Conservation (phyloP, 2,113 vertebrate genomes). For the Cololabis saira region DNA sequence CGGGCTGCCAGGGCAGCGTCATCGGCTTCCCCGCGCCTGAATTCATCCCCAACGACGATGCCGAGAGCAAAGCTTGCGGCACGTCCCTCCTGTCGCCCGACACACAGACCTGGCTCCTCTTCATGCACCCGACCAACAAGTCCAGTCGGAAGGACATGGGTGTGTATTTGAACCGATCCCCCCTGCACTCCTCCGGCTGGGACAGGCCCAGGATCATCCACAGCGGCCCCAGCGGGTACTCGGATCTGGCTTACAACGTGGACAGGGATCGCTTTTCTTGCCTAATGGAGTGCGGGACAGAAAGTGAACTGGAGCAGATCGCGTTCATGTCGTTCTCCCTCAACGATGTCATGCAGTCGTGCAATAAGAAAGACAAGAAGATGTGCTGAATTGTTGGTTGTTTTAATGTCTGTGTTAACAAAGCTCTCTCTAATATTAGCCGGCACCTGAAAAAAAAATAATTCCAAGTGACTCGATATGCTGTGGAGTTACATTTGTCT, state of each 20-base stretch:
- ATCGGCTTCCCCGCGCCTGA: slow-evolving; percentile 83
- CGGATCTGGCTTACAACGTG: slow-evolving; percentile 86
- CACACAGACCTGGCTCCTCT: slow-evolving; percentile 86
- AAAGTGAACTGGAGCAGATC: slow-evolving; percentile 80
- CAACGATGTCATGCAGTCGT: slow-evolving; percentile 71
- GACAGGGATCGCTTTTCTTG: slow-evolving; percentile 86
- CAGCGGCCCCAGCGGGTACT: slow-evolving; percentile 88
- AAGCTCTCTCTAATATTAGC: slow-evolving; percentile 34
- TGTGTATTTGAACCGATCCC: slow-evolving; percentile 86
- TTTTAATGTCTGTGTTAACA: slow-evolving; percentile 30
- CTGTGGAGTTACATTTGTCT: slow-evolving; percentile 62
- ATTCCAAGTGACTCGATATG: slow-evolving; percentile 40
- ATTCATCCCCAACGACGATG: slow-evolving; percentile 53
- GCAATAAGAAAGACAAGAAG: slow-evolving; percentile 60
- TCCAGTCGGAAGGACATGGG: slow-evolving; percentile 83
- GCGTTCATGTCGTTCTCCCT: slow-evolving; percentile 78
- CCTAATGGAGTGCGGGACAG: slow-evolving; percentile 88
- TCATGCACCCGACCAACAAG: slow-evolving; percentile 87
- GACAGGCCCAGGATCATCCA: slow-evolving; percentile 83
- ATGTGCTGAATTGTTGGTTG: slow-evolving; percentile 34
- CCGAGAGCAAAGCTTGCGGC: slow-evolving; percentile 61
- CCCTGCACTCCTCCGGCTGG: slow-evolving; percentile 80
- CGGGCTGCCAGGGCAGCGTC: slow-evolving; percentile 93
- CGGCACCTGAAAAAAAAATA: slow-evolving; percentile 16
- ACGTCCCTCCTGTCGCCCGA: slow-evolving; percentile 64